Conservation (phyloP, 2,888 invertebrate species). For the Agapostemon virescens region DNA sequence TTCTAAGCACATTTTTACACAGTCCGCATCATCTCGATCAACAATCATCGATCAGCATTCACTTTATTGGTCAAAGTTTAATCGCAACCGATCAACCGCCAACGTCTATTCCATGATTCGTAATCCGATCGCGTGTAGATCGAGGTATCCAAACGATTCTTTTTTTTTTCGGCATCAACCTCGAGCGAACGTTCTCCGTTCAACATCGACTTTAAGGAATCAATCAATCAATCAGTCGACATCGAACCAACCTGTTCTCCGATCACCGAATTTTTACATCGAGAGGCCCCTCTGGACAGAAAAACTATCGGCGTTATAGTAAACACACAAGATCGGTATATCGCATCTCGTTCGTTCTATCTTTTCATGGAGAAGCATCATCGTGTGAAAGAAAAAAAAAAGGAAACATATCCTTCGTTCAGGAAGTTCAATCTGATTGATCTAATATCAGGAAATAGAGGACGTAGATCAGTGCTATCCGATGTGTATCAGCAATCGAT, state of each 20-base stretch:
- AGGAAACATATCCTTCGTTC: slow-evolving; percentile 19
- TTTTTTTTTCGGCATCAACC: neutral
- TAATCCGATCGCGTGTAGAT: neutral
- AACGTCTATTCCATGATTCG: neutral
- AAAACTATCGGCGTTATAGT: neutral
- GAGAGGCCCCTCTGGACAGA: slow-evolving; percentile 19
- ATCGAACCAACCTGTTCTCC: slow-evolving; percentile 31
- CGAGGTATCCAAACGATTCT: neutral
- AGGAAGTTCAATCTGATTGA: slow-evolving; percentile 4
- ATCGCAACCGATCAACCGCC: neutral
- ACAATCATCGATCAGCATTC: neutral
- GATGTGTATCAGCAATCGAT: neutral
- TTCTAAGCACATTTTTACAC: slow-evolving; percentile 62
- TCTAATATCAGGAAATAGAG: neutral
- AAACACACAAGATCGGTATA: neutral
- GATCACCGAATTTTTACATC: slow-evolving; percentile 40
- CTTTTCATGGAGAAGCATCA: neutral
- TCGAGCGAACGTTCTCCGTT: neutral
- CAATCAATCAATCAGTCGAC: slow-evolving; percentile 11
- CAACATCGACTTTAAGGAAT: slow-evolving; percentile 11
- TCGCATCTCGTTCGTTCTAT: slow-evolving; percentile 12
- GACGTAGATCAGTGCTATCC: slow-evolving; percentile 2
- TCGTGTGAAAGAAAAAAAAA: slow-evolving; percentile 1
- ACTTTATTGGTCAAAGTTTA: slow-evolving; percentile 11
- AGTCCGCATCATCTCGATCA: slow-evolving; percentile 23